These are phyloP conservation scores for Ctenicera cuprea DNA, from an alignment of 2,888 invertebrate species.

Conservation along the genomic window DNA sequence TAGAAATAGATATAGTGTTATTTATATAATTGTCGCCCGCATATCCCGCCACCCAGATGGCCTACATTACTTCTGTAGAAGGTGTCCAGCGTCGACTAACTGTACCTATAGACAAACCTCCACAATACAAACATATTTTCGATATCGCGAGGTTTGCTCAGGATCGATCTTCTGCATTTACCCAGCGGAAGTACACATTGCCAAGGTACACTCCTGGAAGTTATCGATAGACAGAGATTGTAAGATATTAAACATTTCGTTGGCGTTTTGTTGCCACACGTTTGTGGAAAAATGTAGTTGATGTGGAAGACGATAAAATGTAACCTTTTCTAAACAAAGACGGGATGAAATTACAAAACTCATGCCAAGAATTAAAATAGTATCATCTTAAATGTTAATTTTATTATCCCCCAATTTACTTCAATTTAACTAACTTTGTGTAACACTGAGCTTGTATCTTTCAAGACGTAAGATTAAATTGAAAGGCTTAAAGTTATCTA, in stretches of 20 bases:
- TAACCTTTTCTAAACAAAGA: background rate
- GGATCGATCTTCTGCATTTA: background rate
- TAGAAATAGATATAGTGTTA: conserved; percentile 35
- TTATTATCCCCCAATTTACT: conserved; percentile 7
- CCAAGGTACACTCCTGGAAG: background rate
- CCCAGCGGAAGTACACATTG: background rate
- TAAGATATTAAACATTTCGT: no score
- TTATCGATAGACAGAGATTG: no score
- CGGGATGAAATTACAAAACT: background rate
- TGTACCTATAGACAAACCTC: background rate
- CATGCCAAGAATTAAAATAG: background rate
- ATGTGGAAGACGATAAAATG: no score
- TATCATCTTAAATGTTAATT: conserved; percentile 7
- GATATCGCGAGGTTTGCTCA: background rate
- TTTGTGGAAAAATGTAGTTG: no score
- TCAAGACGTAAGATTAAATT: conserved; percentile 6
- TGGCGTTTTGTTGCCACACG: no score
- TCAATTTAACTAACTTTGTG: conserved; percentile 3
- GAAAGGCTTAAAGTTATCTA: conserved; percentile 9
- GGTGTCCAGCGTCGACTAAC: conserved; percentile 18
- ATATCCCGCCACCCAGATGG: conserved; percentile 59
- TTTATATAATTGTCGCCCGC: conserved; percentile 58
- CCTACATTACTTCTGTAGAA: conserved; percentile 34
- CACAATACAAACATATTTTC: conserved; percentile 34
- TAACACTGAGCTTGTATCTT: background rate